Conservation (phyloP, 2,888 invertebrate species). For the Perdita meconis region DNA sequence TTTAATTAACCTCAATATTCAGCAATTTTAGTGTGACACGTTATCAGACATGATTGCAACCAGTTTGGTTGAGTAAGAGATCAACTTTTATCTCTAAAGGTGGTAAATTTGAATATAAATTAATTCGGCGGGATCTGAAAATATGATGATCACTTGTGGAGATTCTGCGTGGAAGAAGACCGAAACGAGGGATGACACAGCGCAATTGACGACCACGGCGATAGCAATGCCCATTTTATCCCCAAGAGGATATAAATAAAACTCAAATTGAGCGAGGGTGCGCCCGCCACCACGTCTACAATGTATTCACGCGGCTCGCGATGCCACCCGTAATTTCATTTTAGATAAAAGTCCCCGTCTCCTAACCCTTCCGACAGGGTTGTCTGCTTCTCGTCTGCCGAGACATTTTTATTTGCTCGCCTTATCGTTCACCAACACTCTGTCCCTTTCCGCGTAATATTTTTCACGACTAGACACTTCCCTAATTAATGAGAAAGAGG, state of each 20-base stretch:
- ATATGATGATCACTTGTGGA: conserved; percentile 46
- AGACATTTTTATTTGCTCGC: conserved; percentile 39
- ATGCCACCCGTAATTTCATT: conserved; percentile 65
- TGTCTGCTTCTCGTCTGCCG: conserved; percentile 55
- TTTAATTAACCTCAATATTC: too few species aligned
- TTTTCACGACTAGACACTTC: neutral
- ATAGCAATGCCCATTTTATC: conserved; percentile 53
- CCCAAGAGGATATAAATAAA: conserved; percentile 67
- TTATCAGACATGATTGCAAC: too few species aligned
- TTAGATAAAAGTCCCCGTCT: conserved; percentile 60
- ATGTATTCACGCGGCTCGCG: conserved; percentile 58
- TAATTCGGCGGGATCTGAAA: conserved; percentile 25
- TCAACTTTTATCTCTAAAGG: neutral
- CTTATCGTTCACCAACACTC: conserved; percentile 22
- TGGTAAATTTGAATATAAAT: conserved; percentile 20
- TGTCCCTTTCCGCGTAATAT: neutral
- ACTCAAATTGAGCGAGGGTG: conserved; percentile 60
- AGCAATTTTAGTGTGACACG: too few species aligned
- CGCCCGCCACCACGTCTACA: conserved; percentile 41
- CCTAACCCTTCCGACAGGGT: conserved; percentile 53
- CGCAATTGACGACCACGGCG: conserved; percentile 45
- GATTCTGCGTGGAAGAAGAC: conserved; percentile 22
- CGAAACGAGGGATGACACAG: conserved; percentile 52
- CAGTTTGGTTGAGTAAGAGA: neutral
- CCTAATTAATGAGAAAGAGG: neutral